A percentile compares a stretch with the other conserved stretches of the same genome.
These are phyloP conservation scores for Telenomus remus DNA, from an alignment of 1,140 invertebrate genomes.

Conservation along the genomic window DNA sequence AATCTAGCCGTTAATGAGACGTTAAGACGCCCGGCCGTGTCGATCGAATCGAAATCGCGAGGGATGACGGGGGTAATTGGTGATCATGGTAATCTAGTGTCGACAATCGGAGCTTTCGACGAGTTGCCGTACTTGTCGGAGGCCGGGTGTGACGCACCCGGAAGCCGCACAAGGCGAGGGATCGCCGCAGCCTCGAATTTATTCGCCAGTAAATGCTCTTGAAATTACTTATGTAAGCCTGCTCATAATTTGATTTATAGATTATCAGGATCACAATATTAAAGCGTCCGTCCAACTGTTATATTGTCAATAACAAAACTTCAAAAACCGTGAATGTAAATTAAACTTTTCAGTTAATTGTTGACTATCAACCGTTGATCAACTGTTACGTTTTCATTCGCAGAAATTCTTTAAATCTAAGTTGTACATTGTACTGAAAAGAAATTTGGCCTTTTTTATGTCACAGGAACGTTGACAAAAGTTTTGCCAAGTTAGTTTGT, in stretches of 20 bases:
- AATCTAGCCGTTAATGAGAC: conserved; percentile 15
- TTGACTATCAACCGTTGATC: no score
- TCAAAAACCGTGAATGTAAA: no score
- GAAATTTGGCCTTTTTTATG: no score
- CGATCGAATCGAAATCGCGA: not conserved
- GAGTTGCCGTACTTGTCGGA: conserved; percentile 1
- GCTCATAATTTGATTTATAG: conserved; percentile 31
- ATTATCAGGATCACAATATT: not conserved
- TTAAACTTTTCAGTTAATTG: no score
- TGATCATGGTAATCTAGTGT: conserved; percentile 3
- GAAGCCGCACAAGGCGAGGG: conserved; percentile 25
- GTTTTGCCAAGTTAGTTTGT: no score
- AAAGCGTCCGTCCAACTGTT: conserved; percentile 5
- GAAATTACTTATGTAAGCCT: conserved; percentile 27
- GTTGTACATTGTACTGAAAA: no score
- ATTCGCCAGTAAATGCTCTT: conserved; percentile 17
- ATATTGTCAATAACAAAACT: not conserved
- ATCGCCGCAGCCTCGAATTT: conserved; percentile 5
- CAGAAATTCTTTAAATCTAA: no score
- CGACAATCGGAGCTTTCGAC: not conserved
- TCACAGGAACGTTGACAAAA: no score
- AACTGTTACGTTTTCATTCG: no score
- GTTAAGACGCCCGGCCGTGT: conserved; percentile 4
- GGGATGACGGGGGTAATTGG: not conserved
- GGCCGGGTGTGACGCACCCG: conserved; percentile 9